Base-by-base conservation (phyloP, 2,888 invertebrate species). In the Cinara cedri region DNA sequence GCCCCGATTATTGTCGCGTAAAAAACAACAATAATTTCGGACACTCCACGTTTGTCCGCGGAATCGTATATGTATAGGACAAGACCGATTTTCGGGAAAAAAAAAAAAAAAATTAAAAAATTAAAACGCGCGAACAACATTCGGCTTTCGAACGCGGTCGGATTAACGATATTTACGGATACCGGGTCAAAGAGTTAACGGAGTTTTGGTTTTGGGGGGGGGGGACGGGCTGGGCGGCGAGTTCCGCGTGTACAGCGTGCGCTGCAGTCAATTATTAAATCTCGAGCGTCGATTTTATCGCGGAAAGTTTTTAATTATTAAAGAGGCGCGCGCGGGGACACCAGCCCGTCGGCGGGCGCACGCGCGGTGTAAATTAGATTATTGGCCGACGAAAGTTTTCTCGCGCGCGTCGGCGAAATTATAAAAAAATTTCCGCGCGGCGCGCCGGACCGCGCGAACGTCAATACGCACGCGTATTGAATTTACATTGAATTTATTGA, bases 281-380 rank as follows among this genome's bases (percentile, higher is more conserved):
- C 78, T 78, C 78, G 66, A 76, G 66, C 66, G 76, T 66, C 76
- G 68, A 78, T 78, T 70, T 70, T 78, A 68, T 78, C 70, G 76
- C 60, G 60, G 14, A 78, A 78, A 78, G 70, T 70, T 78, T 78
- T 78, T 70, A 68, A 57, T 78, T 78, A 70, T 78, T 78, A 78
- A 78, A 78, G 13, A 66, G 54, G 26, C 24, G 63, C 13, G 19
- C 10, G 34, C 9, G 62, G 8, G 19, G 10, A n/a, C 16, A 2
- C 1, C 34, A 10, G 42, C 13, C 19, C 16, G 24, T 54, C 11
- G 42, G 24, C 24, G 0, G 24, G 1, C 19, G 54, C 2, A n/a
- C 46, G 26, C 13, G 57, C 14, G 57, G 68, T 68, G 78, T 78
- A 78, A 78, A 78, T 78, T 70, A 78, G 78, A 78, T 78, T n/a